A percentile compares a stretch with the other conserved stretches of the same genome.
Evolutionary conservation across 2,888 invertebrate species (phyloP).

Genomic region (Platypus cylindrus): DNA sequence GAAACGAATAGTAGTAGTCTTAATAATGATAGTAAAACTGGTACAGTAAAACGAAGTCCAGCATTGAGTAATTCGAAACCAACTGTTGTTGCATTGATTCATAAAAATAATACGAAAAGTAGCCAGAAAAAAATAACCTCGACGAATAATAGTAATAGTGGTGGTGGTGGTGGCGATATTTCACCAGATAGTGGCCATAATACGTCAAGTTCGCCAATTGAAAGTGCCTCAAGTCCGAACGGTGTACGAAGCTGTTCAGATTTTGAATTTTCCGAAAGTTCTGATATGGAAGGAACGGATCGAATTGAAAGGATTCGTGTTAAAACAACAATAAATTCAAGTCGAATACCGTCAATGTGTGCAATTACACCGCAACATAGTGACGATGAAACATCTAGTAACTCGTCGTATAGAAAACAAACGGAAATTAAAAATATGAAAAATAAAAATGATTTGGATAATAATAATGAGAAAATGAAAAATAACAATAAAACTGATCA

Average conservation of each 20-base stretch:
- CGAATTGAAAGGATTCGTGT: conserved; percentile 73
- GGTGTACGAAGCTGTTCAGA: conserved; percentile 60
- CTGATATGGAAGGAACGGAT: conserved; percentile 78
- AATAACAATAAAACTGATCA: conserved; percentile 16
- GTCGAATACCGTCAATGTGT: conserved; percentile 84
- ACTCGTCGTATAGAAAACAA: conserved; percentile 19
- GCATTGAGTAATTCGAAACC: conserved; percentile 35
- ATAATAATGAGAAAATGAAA: conserved; percentile 14
- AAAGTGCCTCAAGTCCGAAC: conserved; percentile 58
- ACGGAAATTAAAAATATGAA: conserved; percentile 16
- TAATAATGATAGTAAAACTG: conserved; percentile 36
- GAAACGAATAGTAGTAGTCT: conserved; percentile 38
- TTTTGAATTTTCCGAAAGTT: conserved; percentile 75
- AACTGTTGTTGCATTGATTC: conserved; percentile 46
- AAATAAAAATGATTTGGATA: conserved; percentile 16
- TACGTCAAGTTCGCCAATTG: conserved; percentile 67
- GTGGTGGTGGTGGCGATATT: conserved; percentile 64
- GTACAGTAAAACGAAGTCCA: conserved; percentile 35
- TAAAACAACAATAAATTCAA: conserved; percentile 77
- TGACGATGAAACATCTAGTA: conserved; percentile 61
- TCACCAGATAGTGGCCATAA: conserved; percentile 73
- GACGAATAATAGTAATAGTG: conserved; percentile 32
- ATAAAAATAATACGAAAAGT: conserved; percentile 28
- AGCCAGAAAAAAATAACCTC: no score
- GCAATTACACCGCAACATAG: conserved; percentile 80